A percentile compares a stretch with the other conserved stretches of the same genome.
phyloP scores from a whole-genome alignment of 2,113 vertebrate genomes.

The Meleagris gallopavo region DNA sequence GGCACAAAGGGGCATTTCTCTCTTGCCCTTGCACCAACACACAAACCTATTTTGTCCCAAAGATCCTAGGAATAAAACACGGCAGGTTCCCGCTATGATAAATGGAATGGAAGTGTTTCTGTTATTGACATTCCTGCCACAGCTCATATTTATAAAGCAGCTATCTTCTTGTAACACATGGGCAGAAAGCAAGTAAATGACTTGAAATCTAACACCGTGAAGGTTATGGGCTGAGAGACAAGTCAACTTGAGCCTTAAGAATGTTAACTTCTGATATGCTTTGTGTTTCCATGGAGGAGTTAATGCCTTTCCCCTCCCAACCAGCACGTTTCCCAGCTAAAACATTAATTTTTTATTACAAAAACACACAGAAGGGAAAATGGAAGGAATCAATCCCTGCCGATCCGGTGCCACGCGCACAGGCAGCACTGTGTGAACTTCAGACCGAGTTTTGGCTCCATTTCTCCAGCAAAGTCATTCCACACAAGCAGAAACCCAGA shows the following conservation, averaged over 20 bases:
- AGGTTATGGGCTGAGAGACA: not conserved
- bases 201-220: not conserved
- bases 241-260: not conserved
- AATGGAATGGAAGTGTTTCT: not conserved
- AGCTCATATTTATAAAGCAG: not conserved
- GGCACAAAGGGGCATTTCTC: accelerated
- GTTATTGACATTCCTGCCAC: not conserved
- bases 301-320: not conserved
- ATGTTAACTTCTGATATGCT: not conserved
- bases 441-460: not conserved
- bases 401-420: not conserved
- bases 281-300: not conserved
- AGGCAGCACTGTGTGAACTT: not conserved
- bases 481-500: not conserved
- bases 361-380: not conserved
- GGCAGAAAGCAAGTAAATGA: not conserved
- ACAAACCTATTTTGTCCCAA: not conserved
- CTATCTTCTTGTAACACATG: not conserved
- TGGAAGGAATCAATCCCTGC: not conserved
- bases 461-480: not conserved
- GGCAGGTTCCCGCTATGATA: not conserved
- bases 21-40: not conserved
- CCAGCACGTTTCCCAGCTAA: not conserved
- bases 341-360: constrained; percentile 29
- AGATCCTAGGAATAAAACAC: not conserved